phyloP scores from a whole-genome alignment of 2,113 vertebrate genomes.

The Hucho hucho region DNA sequence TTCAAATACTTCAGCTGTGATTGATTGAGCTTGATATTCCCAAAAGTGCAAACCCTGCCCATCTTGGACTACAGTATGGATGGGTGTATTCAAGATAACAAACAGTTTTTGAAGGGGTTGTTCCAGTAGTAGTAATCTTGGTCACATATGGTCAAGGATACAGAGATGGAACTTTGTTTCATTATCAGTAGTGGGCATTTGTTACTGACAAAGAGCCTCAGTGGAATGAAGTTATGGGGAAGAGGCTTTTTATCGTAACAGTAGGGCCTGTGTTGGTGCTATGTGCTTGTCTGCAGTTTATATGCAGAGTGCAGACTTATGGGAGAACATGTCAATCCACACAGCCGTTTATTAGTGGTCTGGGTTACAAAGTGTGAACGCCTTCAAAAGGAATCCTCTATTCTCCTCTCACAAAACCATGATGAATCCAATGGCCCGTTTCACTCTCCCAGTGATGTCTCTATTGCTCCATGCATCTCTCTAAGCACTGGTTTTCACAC shows the following conservation, averaged over 20 bases:
- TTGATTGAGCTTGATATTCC: too few relatives aligned
- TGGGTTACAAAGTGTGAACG: conserved; percentile 30
- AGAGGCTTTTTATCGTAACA: conserved; percentile 31
- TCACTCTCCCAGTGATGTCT: conserved; percentile 12
- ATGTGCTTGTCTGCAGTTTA: conserved; percentile 35
- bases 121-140: not conserved
- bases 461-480: not conserved
- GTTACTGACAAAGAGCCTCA: conserved; percentile 5
- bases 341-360: not conserved
- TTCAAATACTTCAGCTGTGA: too few relatives aligned
- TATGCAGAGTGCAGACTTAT: conserved; percentile 22
- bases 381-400: conserved; percentile 20
- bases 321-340: conserved; percentile 24
- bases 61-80: too few relatives aligned
- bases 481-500: not conserved
- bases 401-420: conserved; percentile 16
- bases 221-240: conserved; percentile 26
- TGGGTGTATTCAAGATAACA: too few relatives aligned
- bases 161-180: conserved; percentile 8
- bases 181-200: conserved; percentile 14
- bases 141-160: conserved; percentile 27
- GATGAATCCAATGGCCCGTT: conserved; percentile 11
- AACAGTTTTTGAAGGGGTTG: not conserved
- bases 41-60: too few relatives aligned
- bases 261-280: conserved; percentile 8